These are phyloP conservation scores for Tachuris rubrigastra DNA, from an alignment of 2,113 vertebrate species.

Conservation along the genomic window DNA sequence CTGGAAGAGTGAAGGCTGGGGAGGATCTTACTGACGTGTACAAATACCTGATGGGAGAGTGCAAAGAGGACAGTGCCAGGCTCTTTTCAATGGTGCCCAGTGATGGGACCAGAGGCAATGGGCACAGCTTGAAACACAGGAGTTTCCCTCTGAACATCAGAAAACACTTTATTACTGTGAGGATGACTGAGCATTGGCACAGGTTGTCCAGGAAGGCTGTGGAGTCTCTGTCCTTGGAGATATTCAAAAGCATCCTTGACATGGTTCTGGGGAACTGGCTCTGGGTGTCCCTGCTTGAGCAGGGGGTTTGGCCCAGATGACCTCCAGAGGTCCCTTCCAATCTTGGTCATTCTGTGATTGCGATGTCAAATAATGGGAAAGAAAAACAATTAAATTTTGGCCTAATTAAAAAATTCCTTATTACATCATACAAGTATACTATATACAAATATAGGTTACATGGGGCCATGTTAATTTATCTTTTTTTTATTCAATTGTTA, in stretches of 20 bases:
- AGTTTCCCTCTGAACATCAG: background rate
- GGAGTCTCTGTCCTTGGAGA: background rate
- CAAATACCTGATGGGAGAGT: background rate
- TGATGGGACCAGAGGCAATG: background rate
- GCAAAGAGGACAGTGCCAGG: background rate
- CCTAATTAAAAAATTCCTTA: background rate
- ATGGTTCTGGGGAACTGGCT: accelerated
- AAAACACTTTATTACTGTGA: background rate
- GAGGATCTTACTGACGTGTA: background rate
- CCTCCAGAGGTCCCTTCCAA: background rate
- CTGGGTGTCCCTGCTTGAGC: background rate
- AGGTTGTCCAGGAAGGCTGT: background rate
- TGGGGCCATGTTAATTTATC: background rate
- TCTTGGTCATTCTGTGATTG: background rate
- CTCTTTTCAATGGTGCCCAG: background rate
- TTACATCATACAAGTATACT: background rate
- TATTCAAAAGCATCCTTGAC: background rate
- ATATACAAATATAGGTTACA: background rate
- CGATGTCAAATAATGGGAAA: background rate
- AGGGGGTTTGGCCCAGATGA: background rate
- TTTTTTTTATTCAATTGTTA: background rate
- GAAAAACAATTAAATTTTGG: background rate
- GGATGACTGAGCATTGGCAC: background rate
- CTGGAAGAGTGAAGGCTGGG: background rate
- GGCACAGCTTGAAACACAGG: background rate